A percentile compares a stretch with the other conserved stretches of the same genome.
Conservation (phyloP, 2,113 vertebrate species). For the Falcunculus frontatus region DNA sequence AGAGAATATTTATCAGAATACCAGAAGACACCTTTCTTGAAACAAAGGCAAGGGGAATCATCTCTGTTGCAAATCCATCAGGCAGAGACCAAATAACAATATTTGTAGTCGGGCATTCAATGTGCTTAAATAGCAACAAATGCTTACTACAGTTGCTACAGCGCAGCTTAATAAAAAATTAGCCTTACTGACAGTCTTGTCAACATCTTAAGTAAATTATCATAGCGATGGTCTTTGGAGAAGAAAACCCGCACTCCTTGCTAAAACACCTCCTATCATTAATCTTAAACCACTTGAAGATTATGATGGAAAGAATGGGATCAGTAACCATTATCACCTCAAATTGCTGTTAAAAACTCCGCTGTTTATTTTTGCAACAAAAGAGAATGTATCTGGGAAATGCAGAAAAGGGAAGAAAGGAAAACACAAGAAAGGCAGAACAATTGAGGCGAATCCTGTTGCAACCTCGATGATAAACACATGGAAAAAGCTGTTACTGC, state of each 20-base stretch:
- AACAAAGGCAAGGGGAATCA: conserved; percentile 38
- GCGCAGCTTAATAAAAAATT: conserved; percentile 61
- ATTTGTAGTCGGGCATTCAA: background rate
- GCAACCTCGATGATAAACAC: conserved; percentile 54
- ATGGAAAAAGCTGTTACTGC: conserved; percentile 51
- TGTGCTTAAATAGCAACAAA: conserved; percentile 37
- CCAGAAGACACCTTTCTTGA: conserved; percentile 27
- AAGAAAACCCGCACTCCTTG: conserved; percentile 64
- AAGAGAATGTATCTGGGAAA: conserved; percentile 59
- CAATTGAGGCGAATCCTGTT: conserved; percentile 50
- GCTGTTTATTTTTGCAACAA: conserved; percentile 80
- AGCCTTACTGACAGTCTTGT: conserved; percentile 66
- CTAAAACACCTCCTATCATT: conserved; percentile 77
- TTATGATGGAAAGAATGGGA: conserved; percentile 85
- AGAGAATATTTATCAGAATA: conserved; percentile 9
- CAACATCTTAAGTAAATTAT: conserved; percentile 73
- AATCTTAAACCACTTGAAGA: conserved; percentile 88
- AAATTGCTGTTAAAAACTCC: conserved; percentile 77
- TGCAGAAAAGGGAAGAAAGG: conserved; percentile 39
- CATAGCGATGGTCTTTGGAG: conserved; percentile 72
- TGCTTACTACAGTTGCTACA: conserved; percentile 15
- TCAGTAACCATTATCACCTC: conserved; percentile 85
- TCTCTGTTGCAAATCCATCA: conserved; percentile 4
- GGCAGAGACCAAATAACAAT: conserved; percentile 35
- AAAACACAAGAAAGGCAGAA: conserved; percentile 46